Percentiles rank a stretch among this genome's conserved stretches.
Conservation (phyloP, 2,888 invertebrate genomes). For the Agriopis leucophaearia region DNA sequence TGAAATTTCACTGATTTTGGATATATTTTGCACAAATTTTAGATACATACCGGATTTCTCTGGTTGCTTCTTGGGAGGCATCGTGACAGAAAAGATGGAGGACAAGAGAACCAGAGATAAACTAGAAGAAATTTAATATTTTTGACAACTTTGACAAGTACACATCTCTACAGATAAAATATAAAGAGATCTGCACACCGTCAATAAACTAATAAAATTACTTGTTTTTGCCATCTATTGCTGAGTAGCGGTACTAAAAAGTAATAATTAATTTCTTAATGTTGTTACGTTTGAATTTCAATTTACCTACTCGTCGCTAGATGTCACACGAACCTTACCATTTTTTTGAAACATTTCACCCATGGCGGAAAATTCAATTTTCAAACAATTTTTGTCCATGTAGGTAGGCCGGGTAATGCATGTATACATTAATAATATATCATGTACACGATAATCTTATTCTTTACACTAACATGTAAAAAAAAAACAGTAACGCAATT, state of each 20-base stretch:
- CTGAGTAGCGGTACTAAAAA: background rate
- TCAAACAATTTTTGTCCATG: too few species aligned
- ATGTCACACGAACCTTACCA: too few species aligned
- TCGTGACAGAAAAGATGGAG: constrained; percentile 87
- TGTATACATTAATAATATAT: too few species aligned
- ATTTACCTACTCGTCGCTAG: too few species aligned
- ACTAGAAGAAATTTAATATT: constrained; percentile 4
- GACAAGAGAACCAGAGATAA: constrained; percentile 52
- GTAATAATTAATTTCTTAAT: background rate
- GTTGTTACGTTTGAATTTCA: background rate
- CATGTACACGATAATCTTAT: too few species aligned
- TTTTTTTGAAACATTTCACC: too few species aligned
- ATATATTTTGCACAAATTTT: constrained; percentile 10
- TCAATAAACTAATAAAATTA: background rate
- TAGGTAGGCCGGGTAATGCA: too few species aligned
- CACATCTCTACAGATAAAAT: background rate
- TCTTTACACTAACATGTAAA: too few species aligned
- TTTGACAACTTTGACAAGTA: background rate
- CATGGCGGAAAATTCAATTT: too few species aligned
- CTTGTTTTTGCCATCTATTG: background rate
- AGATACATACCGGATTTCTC: constrained; percentile 92
- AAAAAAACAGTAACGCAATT: too few species aligned
- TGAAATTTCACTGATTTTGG: constrained; percentile 4
- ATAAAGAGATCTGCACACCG: background rate
- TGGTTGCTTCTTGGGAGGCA: constrained; percentile 95